These are phyloP conservation scores for Hemiprocne comata DNA, from an alignment of 2,113 vertebrate species.

Conservation along the genomic window DNA sequence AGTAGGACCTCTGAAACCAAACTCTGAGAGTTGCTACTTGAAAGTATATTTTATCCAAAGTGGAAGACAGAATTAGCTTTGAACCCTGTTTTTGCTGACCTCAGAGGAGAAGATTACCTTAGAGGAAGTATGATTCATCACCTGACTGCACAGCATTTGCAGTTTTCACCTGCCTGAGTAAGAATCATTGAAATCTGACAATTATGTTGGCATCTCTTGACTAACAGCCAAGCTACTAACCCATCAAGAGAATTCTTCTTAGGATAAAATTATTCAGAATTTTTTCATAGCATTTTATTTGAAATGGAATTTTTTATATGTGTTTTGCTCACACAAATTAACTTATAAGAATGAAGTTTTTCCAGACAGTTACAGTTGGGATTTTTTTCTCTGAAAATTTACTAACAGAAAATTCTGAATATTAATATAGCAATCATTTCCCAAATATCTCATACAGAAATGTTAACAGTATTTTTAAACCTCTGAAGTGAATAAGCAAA, in stretches of 20 bases:
- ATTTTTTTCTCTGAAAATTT: not conserved
- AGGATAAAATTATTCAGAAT: not conserved
- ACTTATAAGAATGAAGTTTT: not conserved
- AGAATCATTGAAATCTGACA: not conserved
- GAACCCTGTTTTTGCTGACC: conserved; percentile 38
- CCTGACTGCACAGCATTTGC: not conserved
- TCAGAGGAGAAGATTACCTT: conserved; percentile 19
- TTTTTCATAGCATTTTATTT: not conserved
- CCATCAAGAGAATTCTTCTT: not conserved
- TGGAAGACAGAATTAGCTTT: conserved; percentile 34
- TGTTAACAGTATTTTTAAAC: not conserved
- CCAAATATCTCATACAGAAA: not conserved
- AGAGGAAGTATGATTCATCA: not conserved
- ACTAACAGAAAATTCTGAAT: not conserved
- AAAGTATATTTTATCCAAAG: not conserved
- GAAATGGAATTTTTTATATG: not conserved
- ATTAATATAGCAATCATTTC: not conserved
- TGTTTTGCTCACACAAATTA: not conserved
- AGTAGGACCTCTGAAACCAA: not conserved
- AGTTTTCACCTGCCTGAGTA: not conserved
- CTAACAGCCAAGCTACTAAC: not conserved
- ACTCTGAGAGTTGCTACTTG: not conserved
- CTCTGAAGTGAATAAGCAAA: not conserved
- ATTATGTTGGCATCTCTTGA: not conserved
- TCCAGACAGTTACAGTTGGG: not conserved